Conservation (phyloP, 2,113 vertebrate genomes). For the Oreochromis niloticus region DNA sequence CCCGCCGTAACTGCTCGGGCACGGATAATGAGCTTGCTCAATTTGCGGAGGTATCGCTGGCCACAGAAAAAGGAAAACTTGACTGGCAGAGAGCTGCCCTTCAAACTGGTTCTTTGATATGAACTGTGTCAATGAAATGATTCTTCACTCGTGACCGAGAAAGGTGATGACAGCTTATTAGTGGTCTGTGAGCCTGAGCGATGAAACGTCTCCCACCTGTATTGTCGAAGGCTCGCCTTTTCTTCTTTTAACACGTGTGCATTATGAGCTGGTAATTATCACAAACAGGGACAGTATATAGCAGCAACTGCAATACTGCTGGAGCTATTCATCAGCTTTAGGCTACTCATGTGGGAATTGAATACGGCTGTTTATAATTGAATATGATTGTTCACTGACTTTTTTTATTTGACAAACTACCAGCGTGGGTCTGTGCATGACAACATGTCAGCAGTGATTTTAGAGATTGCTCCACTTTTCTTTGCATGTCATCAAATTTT, state of each 20-base stretch:
- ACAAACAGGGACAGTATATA: background rate
- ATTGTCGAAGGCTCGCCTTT: background rate
- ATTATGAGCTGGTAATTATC: accelerated
- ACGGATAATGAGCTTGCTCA: slow-evolving; percentile 1
- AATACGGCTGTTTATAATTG: background rate
- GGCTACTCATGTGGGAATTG: background rate
- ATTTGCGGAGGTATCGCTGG: background rate
- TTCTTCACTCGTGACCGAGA: background rate
- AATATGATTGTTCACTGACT: background rate
- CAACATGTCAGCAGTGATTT: background rate
- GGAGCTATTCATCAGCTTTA: background rate
- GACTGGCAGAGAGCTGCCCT: background rate
- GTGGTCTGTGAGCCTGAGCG: background rate
- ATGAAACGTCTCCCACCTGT: background rate
- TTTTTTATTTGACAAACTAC: background rate
- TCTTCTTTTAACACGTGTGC: background rate
- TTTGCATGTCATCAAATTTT: background rate
- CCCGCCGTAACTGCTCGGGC: background rate
- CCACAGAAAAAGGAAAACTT: background rate
- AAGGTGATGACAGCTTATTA: background rate
- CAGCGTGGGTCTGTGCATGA: background rate
- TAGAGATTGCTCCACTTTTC: background rate
- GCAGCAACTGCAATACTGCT: accelerated
- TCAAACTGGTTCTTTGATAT: background rate
- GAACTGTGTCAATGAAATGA: background rate